Conservation (phyloP, 2,888 invertebrate species). For the Lasioglossum marginatum region DNA sequence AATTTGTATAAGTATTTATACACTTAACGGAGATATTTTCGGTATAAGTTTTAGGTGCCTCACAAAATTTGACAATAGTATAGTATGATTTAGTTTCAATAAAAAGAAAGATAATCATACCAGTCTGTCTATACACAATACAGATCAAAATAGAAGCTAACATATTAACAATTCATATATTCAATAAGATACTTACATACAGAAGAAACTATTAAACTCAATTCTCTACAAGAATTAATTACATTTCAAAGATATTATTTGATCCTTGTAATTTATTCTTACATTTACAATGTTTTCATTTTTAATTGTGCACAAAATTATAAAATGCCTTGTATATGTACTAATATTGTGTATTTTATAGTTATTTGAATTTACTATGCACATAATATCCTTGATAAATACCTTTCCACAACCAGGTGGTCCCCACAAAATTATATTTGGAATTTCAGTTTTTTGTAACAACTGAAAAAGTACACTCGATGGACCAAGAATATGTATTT, state of each 20-base stretch:
- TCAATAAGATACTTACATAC: not conserved
- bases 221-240: not conserved
- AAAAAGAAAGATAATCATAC: not conserved
- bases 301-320: not conserved
- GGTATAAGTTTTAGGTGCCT: not conserved
- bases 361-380: not conserved
- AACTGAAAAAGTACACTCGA: constrained; percentile 88
- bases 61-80: not conserved
- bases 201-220: not conserved
- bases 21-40: too few relatives aligned
- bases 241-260: not conserved
- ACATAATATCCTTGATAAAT: constrained; percentile 50
- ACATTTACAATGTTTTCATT: not conserved
- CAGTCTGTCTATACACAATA: not conserved
- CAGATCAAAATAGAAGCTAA: not conserved
- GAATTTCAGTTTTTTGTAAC: constrained; percentile 89
- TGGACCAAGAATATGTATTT: constrained; percentile 89
- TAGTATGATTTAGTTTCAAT: not conserved
- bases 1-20: constrained; percentile 16
- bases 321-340: not conserved
- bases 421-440: constrained; percentile 94
- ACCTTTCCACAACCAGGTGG: constrained; percentile 95
- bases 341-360: not conserved
- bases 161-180: not conserved
- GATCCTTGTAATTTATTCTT: not conserved